Percentiles rank a stretch among this genome's conserved stretches.
phyloP scores from a whole-genome alignment of 2,888 invertebrate species.

The Latrodectus hesperus region DNA sequence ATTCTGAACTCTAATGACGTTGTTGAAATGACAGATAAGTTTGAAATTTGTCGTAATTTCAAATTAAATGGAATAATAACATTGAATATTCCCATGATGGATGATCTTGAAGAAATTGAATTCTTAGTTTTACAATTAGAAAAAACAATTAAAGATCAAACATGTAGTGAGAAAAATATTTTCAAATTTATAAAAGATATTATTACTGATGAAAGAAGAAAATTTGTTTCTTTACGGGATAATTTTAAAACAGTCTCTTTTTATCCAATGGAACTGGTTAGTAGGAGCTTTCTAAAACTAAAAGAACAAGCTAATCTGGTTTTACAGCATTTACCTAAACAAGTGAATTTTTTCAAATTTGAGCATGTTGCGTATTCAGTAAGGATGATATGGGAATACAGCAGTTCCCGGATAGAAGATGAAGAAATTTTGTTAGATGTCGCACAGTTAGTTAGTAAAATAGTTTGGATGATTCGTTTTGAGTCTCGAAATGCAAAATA shows the following conservation, averaged over 20 bases:
- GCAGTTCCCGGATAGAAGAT: too few species aligned
- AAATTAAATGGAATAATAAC: not conserved
- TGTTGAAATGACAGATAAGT: not conserved
- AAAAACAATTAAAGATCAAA: not conserved
- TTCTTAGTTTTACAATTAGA: not conserved
- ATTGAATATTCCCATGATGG: not conserved
- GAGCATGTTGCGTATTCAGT: not conserved
- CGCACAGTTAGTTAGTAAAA: too few species aligned
- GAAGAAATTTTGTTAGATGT: too few species aligned
- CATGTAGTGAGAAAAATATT: not conserved
- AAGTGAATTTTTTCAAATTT: not conserved
- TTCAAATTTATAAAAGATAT: not conserved
- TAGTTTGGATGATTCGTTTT: too few species aligned
- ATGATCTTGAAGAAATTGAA: not conserved
- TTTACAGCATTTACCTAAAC: not conserved
- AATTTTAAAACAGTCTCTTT: not conserved
- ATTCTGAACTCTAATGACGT: not conserved
- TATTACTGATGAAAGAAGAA: not conserved
- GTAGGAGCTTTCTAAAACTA: not conserved
- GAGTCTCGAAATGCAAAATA: too few species aligned
- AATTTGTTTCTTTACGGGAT: not conserved
- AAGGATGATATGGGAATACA: not conserved
- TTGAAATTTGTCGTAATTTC: not conserved
- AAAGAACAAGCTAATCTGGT: conserved; percentile 4
- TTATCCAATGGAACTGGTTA: not conserved